These are phyloP conservation scores for Theocolax elegans DNA, from an alignment of 1,140 invertebrate species.

Conservation along the genomic window DNA sequence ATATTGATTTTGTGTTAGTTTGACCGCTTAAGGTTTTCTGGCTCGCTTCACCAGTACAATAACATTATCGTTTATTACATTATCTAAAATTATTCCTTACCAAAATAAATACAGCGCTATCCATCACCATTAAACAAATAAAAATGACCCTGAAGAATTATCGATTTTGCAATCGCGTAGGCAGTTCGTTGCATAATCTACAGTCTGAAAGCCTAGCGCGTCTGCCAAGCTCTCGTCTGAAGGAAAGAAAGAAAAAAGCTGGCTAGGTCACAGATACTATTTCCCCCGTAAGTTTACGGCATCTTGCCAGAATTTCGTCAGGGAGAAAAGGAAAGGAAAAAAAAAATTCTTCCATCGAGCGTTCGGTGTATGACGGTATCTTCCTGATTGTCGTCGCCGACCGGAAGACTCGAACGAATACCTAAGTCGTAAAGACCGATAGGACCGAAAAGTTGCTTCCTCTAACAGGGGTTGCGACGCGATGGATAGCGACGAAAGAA, in stretches of 20 bases:
- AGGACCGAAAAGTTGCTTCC: slow-evolving; percentile 14
- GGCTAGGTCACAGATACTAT: slow-evolving; percentile 28
- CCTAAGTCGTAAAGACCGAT: not conserved
- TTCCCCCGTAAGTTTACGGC: slow-evolving; percentile 15
- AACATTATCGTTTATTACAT: too few relatives aligned
- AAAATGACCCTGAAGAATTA: not conserved
- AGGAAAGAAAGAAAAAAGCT: not conserved
- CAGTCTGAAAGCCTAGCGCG: not conserved
- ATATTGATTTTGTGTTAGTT: too few relatives aligned
- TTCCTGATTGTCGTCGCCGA: slow-evolving; percentile 7
- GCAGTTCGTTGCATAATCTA: slow-evolving; percentile 1
- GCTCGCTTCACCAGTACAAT: too few relatives aligned
- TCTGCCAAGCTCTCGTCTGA: not conserved
- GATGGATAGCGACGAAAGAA: slow-evolving; percentile 26
- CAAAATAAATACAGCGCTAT: too few relatives aligned
- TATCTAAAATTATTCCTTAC: too few relatives aligned
- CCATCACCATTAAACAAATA: too few relatives aligned
- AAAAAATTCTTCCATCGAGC: slow-evolving; percentile 50
- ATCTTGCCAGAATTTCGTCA: slow-evolving; percentile 37
- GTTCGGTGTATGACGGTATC: slow-evolving; percentile 21
- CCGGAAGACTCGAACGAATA: slow-evolving; percentile 30
- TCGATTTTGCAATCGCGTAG: slow-evolving; percentile 11
- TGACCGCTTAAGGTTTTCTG: too few relatives aligned
- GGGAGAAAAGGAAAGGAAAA: slow-evolving; percentile 38
- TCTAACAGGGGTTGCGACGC: not conserved